Base-by-base conservation (phyloP, 2,888 invertebrate genomes). In the Torymus auratus region DNA sequence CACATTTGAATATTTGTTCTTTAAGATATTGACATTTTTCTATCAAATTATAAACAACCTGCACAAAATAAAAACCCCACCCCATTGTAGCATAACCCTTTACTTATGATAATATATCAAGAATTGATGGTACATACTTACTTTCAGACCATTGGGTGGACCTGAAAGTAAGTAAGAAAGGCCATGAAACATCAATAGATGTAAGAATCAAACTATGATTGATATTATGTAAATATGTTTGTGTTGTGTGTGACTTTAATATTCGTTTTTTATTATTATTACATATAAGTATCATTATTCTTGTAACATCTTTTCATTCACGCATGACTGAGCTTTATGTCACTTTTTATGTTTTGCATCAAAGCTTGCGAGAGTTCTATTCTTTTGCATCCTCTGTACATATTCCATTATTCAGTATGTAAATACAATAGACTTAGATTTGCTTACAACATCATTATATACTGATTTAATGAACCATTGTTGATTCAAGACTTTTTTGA, bases 161-260 rank as follows among this genome's bases (percentile, higher is more conserved):
- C 20, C 79, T 79, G 79, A 79, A 82, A 82, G 79, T 82, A 79
- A 82, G 82, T 77, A 77, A 69, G 20, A 67, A 68, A 60, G 62
- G 23, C 64, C 61, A 17, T 69, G 23, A 41, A 71, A 17, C 50
- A 2, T 67, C 28, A 15, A 64, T 56, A 62, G 41, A 58, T n/a
- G 53, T 28, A 64, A 80, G 56, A 56, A n/a, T 64, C 77, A 12
- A 81, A 72, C 11, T 77, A 55, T 75, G 64, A 75, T 52, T 80
- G 65, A 61, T 74, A 76, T 67, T 50, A 58, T 71, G 52, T 67
- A 71, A 71, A 70, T 80, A 50, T 65, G 58, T 20, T 17, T 23
- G 58, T 60, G n/a, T 58, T 67, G 52, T 71, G n/a, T 50, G 23
- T 52, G 17, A 10, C 50, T 78, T 7, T 67, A 11, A 28, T 61